phyloP scores from a whole-genome alignment of 2,797 vertebrate genomes.

The Falco novaeseelandiae region DNA sequence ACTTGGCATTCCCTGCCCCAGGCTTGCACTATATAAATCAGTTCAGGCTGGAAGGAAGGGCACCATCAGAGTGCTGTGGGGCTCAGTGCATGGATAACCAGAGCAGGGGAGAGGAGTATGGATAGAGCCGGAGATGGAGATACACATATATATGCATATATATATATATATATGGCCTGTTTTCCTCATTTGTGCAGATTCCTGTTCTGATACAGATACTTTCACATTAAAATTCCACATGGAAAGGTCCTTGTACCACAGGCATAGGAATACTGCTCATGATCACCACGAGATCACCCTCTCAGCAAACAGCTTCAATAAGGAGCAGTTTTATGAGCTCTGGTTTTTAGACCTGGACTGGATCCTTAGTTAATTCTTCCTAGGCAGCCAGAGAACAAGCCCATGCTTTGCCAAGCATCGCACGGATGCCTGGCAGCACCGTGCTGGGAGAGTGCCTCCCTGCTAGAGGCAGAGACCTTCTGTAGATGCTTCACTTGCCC shows the following conservation, averaged over 20 bases:
- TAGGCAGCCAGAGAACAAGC: not conserved
- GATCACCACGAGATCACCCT: not conserved
- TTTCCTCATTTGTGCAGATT: not conserved
- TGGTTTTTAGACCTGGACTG: not conserved
- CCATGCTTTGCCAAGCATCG: not conserved
- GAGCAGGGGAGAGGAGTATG: not conserved
- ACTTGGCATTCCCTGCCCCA: not conserved
- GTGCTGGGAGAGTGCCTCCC: not conserved
- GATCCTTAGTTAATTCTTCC: not conserved
- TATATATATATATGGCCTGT: no score
- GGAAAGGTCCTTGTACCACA: not conserved
- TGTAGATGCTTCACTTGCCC: not conserved
- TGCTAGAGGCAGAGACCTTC: not conserved
- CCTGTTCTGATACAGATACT: not conserved
- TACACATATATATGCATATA: no score
- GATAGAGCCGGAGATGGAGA: not conserved
- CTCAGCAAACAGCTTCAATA: not conserved
- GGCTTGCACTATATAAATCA: rapidly evolving
- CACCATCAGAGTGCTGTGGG: not conserved
- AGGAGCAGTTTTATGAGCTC: not conserved
- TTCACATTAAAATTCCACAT: not conserved
- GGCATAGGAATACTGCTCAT: not conserved
- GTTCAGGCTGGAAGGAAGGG: not conserved
- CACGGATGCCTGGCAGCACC: rapidly evolving
- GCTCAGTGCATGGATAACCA: not conserved